Base-by-base conservation (phyloP, 2,888 invertebrate genomes). In the Zele albiditarsus region DNA sequence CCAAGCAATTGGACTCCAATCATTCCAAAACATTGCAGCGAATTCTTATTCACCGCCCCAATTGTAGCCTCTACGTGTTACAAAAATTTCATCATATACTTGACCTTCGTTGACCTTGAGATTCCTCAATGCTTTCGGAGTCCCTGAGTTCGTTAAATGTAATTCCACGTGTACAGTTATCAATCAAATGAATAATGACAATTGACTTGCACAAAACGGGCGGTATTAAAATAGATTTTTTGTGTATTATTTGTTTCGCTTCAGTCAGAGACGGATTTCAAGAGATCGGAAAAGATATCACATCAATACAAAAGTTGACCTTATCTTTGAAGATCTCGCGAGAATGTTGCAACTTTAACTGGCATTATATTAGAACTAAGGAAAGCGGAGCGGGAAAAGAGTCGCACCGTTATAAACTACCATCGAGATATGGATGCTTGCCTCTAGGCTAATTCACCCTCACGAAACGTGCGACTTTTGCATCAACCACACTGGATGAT, bases 401-500 rank as follows among this genome's bases (percentile, higher is more conserved):
- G 62, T 28, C 27, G 38, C 23, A 27, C 67, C 67, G 60, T 67
- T 73, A 67, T 57, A 67, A 67, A 57, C 38, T 73, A 73, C 60
- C 20, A 33, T 80, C 79, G 74, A 68, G 67, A 62, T 66, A 65
- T 66, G 58, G 73, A 31, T n/a, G 38, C n/a, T 76, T 33, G 31
- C 60, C 38, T 49, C 53, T 58, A 69, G 77, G 77, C 75, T 73
- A 74, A 75, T 74, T 73, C 70, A 49, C 71, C 67, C 65, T 71
- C 77, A 68, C 68, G 77, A 78, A 77, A 77, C 77, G 70, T 23
- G 60, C 49, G 65, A 75, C 79, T 66, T 81, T 83, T 82, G 12
- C 38, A 80, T 83, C 78, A 77, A 79, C 69, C 73, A 76, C 77
- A 80, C 78, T 81, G 77, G 78, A 77, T 81, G 78, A 78, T 75